These are phyloP conservation scores for Montifringilla adamsi DNA, from an alignment of 2,113 vertebrate genomes.

Conservation along the genomic window DNA sequence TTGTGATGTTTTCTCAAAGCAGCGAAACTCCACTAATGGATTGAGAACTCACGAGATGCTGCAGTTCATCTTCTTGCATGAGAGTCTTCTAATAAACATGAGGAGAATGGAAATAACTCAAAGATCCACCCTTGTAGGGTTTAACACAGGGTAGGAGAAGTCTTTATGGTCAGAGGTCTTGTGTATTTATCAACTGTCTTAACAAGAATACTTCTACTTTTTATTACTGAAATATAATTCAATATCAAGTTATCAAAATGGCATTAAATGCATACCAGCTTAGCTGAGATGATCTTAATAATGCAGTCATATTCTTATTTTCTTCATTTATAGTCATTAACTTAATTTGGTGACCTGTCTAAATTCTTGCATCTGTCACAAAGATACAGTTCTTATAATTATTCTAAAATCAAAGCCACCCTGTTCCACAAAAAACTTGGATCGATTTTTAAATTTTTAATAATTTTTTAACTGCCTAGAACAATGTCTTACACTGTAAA, in stretches of 20 bases:
- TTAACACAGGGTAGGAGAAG: not conserved
- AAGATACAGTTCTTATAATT: not conserved
- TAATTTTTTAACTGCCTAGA: not conserved
- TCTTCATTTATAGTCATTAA: conserved; percentile 4
- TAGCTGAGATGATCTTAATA: conserved; percentile 9
- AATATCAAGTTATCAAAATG: conserved; percentile 23
- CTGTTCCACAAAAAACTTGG: not conserved
- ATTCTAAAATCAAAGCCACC: not conserved
- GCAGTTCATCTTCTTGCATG: not conserved
- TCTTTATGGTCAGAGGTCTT: not conserved
- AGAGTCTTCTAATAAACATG: not conserved
- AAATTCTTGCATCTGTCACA: not conserved
- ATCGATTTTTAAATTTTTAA: not conserved
- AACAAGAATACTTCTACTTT: not conserved
- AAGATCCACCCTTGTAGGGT: not conserved
- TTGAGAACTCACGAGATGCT: not conserved
- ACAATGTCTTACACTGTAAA: not conserved
- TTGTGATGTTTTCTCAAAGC: not conserved
- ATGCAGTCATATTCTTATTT: conserved; percentile 19
- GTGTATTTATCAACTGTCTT: not conserved
- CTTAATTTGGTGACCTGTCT: not conserved
- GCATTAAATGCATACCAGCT: conserved; percentile 12
- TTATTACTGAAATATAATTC: conserved; percentile 31
- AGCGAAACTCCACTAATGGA: not conserved
- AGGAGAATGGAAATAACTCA: not conserved